Conservation (phyloP, 2,113 vertebrate species). For the Mohoua ochrocephala region DNA sequence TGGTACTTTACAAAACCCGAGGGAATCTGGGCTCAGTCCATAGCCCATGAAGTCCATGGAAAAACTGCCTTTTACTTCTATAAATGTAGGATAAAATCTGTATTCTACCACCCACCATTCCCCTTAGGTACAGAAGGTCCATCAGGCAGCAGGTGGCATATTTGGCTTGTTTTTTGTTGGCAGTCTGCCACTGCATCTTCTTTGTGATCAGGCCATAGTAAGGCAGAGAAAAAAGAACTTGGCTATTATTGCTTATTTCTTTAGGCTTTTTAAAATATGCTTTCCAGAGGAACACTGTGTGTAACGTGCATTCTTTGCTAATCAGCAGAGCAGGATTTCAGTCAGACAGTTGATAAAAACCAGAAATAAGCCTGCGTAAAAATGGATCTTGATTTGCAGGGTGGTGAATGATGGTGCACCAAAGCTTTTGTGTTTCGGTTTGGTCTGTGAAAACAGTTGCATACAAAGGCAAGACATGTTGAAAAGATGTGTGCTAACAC, state of each 20-base stretch:
- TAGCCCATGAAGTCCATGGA: not conserved
- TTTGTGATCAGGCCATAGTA: not conserved
- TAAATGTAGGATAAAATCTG: not conserved
- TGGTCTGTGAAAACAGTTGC: not conserved
- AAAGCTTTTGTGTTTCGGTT: not conserved
- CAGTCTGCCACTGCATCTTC: not conserved
- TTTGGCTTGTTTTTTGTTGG: not conserved
- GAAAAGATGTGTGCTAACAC: not conserved
- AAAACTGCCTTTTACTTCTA: not conserved
- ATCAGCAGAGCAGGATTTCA: slow-evolving; percentile 30
- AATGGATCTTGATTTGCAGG: not conserved
- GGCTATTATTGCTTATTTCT: not conserved
- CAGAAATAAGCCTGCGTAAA: not conserved
- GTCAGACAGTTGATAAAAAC: slow-evolving; percentile 32
- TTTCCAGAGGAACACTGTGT: not conserved
- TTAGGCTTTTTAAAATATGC: slow-evolving; percentile 8
- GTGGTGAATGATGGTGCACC: not conserved
- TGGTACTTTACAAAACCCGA: not conserved
- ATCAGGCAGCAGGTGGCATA: not conserved
- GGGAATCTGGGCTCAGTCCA: not conserved
- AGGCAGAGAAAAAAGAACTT: not conserved
- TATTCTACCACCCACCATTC: not conserved
- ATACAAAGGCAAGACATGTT: not conserved
- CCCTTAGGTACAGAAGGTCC: not conserved
- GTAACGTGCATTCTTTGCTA: slow-evolving; percentile 35